Evolutionary conservation across 2,113 vertebrate genomes (phyloP).

Genomic region (Chaetops frenatus): DNA sequence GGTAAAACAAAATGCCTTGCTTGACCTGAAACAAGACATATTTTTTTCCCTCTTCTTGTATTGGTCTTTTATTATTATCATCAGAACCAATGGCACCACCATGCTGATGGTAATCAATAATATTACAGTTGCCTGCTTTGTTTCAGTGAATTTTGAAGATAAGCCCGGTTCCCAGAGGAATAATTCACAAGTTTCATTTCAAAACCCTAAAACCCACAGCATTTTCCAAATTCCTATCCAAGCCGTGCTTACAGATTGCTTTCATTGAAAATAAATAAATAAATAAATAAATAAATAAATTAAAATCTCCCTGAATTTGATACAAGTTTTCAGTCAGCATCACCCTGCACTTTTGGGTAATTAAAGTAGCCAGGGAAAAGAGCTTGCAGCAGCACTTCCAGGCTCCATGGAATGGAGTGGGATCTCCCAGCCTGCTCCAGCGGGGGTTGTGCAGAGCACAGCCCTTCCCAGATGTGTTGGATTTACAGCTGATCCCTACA

Average conservation of each 20-base stretch:
- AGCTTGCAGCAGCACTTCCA: background rate
- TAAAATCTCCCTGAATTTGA: background rate
- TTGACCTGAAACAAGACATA: background rate
- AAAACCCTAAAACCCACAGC: background rate
- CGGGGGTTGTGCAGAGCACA: background rate
- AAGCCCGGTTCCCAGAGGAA: background rate
- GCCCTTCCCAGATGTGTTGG: background rate
- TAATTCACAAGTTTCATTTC: background rate
- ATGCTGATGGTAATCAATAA: background rate
- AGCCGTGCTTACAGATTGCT: background rate
- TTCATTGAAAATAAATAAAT: background rate
- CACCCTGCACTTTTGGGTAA: background rate
- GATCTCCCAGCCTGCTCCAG: fast-evolving
- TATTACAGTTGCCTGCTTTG: background rate
- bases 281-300: background rate
- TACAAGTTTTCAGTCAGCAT: background rate
- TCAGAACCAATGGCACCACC: background rate
- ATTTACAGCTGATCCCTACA: background rate
- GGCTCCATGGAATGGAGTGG: background rate
- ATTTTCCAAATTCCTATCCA: background rate
- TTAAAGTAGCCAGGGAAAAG: background rate
- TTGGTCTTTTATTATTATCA: background rate
- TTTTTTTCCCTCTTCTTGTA: background rate
- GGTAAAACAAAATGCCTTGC: background rate
- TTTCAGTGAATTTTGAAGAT: background rate